phyloP scores from a whole-genome alignment of 2,888 invertebrate genomes.

The Catonia carolina region DNA sequence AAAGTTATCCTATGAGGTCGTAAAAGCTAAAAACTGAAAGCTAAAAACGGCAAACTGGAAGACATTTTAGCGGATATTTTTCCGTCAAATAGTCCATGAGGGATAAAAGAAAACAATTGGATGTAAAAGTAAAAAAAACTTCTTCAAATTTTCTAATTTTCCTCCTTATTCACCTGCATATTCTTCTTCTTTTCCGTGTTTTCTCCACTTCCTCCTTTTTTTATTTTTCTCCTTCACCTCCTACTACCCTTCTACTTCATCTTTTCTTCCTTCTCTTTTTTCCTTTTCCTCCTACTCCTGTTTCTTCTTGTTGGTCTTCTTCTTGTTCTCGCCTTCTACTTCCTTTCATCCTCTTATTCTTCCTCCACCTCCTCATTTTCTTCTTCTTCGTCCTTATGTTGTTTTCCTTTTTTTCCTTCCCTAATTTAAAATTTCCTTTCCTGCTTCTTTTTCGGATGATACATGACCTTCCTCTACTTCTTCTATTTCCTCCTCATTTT shows the following conservation, averaged over 20 bases:
- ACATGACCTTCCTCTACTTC: background rate
- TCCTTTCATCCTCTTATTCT: background rate
- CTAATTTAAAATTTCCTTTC: background rate
- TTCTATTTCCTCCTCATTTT: background rate
- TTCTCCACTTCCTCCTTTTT: background rate
- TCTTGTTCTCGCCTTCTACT: background rate
- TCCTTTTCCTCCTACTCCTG: background rate
- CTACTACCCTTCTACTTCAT: background rate
- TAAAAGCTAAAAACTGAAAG: too few relatives aligned
- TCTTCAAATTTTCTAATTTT: background rate
- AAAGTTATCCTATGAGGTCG: too few relatives aligned
- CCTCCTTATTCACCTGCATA: background rate
- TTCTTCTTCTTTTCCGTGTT: background rate
- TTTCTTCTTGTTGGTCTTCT: background rate
- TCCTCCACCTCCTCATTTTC: background rate
- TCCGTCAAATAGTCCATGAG: too few relatives aligned
- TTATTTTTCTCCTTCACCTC: background rate
- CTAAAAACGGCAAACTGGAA: too few relatives aligned
- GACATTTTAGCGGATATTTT: too few relatives aligned
- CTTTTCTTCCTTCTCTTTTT: background rate
- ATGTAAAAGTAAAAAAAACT: too few relatives aligned
- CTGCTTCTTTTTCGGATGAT: background rate
- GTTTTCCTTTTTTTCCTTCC: background rate
- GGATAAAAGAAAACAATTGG: too few relatives aligned
- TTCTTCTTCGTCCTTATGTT: background rate